A percentile compares a stretch with the other conserved stretches of the same genome.
Conservation (phyloP, 2,113 vertebrate species). For the Spea bombifrons region DNA sequence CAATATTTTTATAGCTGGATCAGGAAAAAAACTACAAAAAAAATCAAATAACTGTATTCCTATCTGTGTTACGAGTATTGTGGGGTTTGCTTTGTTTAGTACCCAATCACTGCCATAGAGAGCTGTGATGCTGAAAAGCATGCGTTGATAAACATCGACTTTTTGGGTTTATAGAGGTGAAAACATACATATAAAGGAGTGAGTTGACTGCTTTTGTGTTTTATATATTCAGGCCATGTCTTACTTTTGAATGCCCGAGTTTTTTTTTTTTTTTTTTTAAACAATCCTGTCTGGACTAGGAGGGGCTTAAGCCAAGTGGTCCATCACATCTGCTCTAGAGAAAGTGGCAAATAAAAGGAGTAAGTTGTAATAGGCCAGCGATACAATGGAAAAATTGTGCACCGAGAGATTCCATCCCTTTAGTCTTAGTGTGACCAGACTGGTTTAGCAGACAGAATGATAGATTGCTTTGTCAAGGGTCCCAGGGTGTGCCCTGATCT, state of each 20-base stretch:
- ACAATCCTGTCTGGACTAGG: constrained; percentile 65
- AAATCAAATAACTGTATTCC: no score
- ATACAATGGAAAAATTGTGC: constrained; percentile 86
- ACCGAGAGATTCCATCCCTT: constrained; percentile 74
- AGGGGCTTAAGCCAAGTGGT: constrained; percentile 75
- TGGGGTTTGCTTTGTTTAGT: constrained; percentile 1
- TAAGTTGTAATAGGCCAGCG: constrained; percentile 72
- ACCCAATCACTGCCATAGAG: constrained; percentile 25
- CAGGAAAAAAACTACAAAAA: no score
- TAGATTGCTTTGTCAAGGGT: constrained; percentile 99
- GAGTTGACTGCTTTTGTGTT: constrained; percentile 46
- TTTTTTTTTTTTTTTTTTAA: constrained; percentile 51
- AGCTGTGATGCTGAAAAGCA: constrained; percentile 27
- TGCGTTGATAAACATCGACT: constrained; percentile 35
- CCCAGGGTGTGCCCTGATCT: constrained; percentile 99
- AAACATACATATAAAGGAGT: constrained; percentile 20
- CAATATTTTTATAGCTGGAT: no score
- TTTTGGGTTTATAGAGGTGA: background rate
- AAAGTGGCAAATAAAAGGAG: constrained; percentile 77
- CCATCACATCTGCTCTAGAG: constrained; percentile 77
- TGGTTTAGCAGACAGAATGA: constrained; percentile 96
- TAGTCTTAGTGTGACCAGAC: constrained; percentile 79
- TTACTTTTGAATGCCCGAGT: constrained; percentile 36
- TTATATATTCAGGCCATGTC: background rate
- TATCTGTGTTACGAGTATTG: no score